Base-by-base conservation (phyloP, 2,797 vertebrate genomes). In the Darevskia nairensis region DNA sequence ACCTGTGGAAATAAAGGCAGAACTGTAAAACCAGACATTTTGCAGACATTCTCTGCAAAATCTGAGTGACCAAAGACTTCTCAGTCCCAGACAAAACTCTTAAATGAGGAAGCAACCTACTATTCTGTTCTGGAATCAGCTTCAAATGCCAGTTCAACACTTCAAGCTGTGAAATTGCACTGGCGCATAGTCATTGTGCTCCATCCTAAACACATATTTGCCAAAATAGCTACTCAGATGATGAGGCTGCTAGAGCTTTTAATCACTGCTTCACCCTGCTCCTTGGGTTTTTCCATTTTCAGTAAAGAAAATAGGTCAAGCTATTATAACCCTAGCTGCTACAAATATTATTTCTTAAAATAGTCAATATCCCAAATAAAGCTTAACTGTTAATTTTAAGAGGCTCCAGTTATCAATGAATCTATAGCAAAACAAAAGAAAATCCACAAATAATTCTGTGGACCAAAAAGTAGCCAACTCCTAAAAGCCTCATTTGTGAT, bases 261-360 rank as follows among this genome's bases (percentile, higher is more conserved):
- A 76, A 85, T 85, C 76, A 55, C 29, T 35, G 6, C 64, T 69
- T 71, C 66, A 32, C 46, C 79, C 50, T 61, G 29, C 66, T 79
- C 41, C 64, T 61, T 72, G 64, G 75, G 75, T 79, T 84, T 88
- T 88, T 88, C 82, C 87, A 61, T 84, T 88, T 84, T 71, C 87
- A 84, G 27, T 13, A 44, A 72, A 25, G 68, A 84, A 79, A 87
- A 87, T 79, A 84, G 68, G 29, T 80, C 87, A 88, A 66, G n/a
- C 76, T 88, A 84, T 88, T 84, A 44, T 41, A 78, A 44, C 64
- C 66, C 19, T 9, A 50, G 21, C 27, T 32, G n/a, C 44, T 72
- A 80, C 66, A 84, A 84, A 79, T 79, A 72, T 83, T 83, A 76
- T 82, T 87, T 82, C n/a, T 83, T 83, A 4, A 83, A 83, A 77